Evolutionary conservation across 2,797 vertebrate species (phyloP), one percentile per base, ranked within the genome.

Genomic region (Enteromius mattozi): DNA sequence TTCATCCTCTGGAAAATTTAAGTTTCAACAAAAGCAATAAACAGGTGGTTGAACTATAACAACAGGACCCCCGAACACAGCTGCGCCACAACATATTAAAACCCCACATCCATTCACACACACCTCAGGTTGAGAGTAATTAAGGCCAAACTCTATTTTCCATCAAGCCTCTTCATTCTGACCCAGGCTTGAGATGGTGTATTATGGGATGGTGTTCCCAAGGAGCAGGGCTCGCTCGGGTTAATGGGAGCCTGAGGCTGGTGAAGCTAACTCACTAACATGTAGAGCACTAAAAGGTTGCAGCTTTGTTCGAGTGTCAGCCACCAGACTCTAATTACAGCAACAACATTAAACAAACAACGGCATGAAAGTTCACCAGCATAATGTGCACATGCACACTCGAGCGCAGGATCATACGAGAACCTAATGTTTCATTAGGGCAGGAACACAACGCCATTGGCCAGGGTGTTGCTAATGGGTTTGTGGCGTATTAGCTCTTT

Each of bases 141-240:
- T 94, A 93, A 90, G 89, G 86, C 85, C 91, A 87, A 94, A 92
- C 92, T 93, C 88, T 86, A 93, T 93, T 94, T 93, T 90, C 91
- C 93, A 91, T 92, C 81, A 88, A 93, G 90, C 92, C 94, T 92
- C 90, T 91, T 92, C 86, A 91, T 83, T 86, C 85, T 89, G 90
- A 92, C 89, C 91, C 89, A 69, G 86, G 85, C 69, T 78, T 30
- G 88, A 90, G 86, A 90, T 93, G 91, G 93, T 91, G 92, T 94
- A 94, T 94, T 92, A 92, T 75, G 88, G 91, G 90, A 92, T 92
- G 89, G 88, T 83, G 80, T 90, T 88, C 82, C 83, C 83, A 89
- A 88, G 84, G 88, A 35, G 49, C 84, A 80, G 88, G 88, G 91
- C 90, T 91, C 88, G 71, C 87, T 88, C 87, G 91, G 94, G 95